Base-by-base conservation (phyloP, 2,888 invertebrate genomes). In the Ryuthela nishihirai region DNA sequence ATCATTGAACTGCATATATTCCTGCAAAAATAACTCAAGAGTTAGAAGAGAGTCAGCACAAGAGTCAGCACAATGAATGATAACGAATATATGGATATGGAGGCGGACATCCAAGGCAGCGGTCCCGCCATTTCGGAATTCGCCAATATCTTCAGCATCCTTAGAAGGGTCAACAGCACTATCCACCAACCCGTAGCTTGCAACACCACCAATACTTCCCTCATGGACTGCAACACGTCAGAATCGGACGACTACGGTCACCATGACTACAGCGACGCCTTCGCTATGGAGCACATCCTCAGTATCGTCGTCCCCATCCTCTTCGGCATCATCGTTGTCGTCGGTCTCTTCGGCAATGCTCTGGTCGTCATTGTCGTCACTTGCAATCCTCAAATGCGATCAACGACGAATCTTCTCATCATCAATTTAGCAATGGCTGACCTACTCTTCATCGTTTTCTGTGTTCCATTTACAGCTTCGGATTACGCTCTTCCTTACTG, bases 381-480 rank as follows among this genome's bases (percentile, higher is more conserved):
- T 12, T 85, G 86, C 35, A 90, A 92, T 76, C 85, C 89, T 68
- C 86, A 88, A 70, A 94, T 94, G 93, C 81, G 92, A 68, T 91
- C 89, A 25, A 92, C 92, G 6, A 94, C 94, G 44, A 94, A 94
- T 74, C 81, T 92, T 36, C 81, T 94, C 25, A 93, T 94, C 68
- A 87, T 93, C 60, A 92, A 90, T 73, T 77, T 93, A 62, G 92
- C 93, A 2, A 80, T 91, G 32, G 92, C 94, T 38, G 94, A 94
- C 74, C 78, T 94, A 24, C 81, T 90, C 26, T 94, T 94, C 74
- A 89, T 94, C 35, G 83, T 91, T 46, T 89, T 93, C 76, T 94
- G 93, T 76, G 91, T 94, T 18, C 94, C 94, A 0, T 92, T 92
- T 74, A 94, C 94, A 0, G 93, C 91, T 1, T 85, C 88, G 17